Evolutionary conservation across 2,113 vertebrate species (phyloP), one percentile per base, ranked within the genome.

Genomic region (Elanoides forficatus): DNA sequence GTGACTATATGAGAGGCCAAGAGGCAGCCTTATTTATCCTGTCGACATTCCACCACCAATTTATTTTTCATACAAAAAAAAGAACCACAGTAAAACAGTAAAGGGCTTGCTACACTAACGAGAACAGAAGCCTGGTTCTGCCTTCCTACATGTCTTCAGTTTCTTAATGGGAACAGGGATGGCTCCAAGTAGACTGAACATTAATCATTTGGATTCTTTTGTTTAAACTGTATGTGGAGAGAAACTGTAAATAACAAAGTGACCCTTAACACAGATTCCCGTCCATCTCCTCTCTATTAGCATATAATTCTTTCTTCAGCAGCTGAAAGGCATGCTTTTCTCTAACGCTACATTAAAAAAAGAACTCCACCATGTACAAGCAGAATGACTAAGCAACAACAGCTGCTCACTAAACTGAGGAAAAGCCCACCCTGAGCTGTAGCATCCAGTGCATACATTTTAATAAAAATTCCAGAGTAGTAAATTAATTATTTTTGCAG

Each of bases 191-290:
- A 83, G 72, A 82, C 55, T 30, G 78, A 86, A 43, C 82, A 83
- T 90, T 84, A 83, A 84, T 94, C 79, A 95, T 58, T 42, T 56
- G 18, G 63, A 84, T 79, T 91, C 68, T 95, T 90, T 75, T 86
- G 83, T 93, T 97, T 86, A 86, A 96, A 81, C 27, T 79, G 47
- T 75, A 93, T 25, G 56, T 78, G 55, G 43, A 90, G 43, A 82
- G 78, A 88, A 94, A 96, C 9, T 58, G 85, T 94, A 97, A 95
- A 89, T 71, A 97, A 94, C 26, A 71, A 84, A 2, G 25, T 60
- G 83, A 97, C 88, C 90, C 86, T 95, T 90, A 89, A 86, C 80
- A 86, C 38, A 42, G 40, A 88, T 75, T 89, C n/a, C 75, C 1
- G 0, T 91, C 86, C 75, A 86, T 88, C 80, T 95, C 63, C 65